A percentile compares a stretch with the other conserved stretches of the same genome.
Evolutionary conservation across 2,797 vertebrate species (phyloP).

Genomic region (Cossypha dichroa): DNA sequence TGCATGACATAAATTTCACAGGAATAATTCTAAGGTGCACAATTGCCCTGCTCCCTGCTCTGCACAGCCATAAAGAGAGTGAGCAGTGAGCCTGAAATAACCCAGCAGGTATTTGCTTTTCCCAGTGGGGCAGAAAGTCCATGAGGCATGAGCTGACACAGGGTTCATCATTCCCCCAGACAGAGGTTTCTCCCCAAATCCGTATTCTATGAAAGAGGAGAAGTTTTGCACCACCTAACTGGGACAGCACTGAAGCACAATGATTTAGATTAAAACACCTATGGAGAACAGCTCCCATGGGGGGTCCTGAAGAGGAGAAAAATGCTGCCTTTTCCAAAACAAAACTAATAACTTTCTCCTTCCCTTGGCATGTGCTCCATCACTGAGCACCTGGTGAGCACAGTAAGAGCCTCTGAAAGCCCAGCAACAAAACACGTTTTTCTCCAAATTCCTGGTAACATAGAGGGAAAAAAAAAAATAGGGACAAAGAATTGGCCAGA

Average conservation of each 20-base stretch:
- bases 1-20: background rate
- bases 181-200: background rate
- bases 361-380: background rate
- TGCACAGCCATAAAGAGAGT: background rate
- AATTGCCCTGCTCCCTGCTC: rapidly evolving
- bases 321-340: background rate
- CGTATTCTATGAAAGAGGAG: rapidly evolving
- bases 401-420: background rate
- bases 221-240: background rate
- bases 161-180: background rate
- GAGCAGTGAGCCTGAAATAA: background rate
- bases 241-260: background rate
- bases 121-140: background rate
- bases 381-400: background rate
- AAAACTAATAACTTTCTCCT: background rate
- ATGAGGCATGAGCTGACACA: background rate
- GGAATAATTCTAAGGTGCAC: background rate
- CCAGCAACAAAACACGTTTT: background rate
- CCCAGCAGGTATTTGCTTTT: background rate
- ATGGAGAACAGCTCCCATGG: background rate
- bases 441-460: background rate
- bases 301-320: background rate
- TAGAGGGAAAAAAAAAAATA: background rate
- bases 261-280: background rate
- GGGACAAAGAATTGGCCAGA: background rate